Conservation (phyloP, 2,113 vertebrate genomes). For the Xiphophorus hellerii region DNA sequence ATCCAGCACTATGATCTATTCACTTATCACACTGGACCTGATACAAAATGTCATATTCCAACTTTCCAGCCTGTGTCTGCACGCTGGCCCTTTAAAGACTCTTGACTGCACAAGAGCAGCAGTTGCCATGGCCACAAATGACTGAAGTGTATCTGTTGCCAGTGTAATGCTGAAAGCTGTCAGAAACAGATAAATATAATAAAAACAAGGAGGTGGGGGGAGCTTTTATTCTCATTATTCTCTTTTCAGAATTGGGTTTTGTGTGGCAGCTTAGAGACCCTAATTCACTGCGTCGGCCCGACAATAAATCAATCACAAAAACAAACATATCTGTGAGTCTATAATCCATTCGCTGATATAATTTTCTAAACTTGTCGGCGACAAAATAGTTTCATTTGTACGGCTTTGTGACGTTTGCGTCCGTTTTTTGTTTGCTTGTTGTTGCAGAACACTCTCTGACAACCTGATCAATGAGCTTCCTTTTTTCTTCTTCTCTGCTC, state of each 20-base stretch:
- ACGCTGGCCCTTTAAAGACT: constrained; percentile 60
- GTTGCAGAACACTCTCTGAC: constrained; percentile 15
- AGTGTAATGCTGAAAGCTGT: constrained; percentile 41
- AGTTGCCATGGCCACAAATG: constrained; percentile 80
- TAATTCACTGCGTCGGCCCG: constrained; percentile 15
- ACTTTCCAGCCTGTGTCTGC: constrained; percentile 4
- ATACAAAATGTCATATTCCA: not conserved
- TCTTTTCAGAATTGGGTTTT: constrained; percentile 19
- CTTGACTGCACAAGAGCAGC: constrained; percentile 62
- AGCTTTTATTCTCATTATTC: constrained; percentile 40
- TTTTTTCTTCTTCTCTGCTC: constrained; percentile 14
- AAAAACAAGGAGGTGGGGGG: constrained; percentile 22
- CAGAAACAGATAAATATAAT: constrained; percentile 53
- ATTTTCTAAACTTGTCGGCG: not conserved
- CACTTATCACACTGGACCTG: not conserved
- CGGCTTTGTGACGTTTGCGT: not conserved
- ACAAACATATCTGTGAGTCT: constrained; percentile 14
- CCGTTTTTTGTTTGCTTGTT: not conserved
- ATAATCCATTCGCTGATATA: not conserved
- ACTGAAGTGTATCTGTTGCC: constrained; percentile 67
- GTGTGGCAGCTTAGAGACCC: constrained; percentile 21
- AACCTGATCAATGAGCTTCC: constrained; percentile 32
- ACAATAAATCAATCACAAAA: constrained; percentile 32
- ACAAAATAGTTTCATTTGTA: not conserved
- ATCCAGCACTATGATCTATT: not conserved